Base-by-base conservation (phyloP, 1,140 invertebrate genomes). In the Cyclargus thomasi region DNA sequence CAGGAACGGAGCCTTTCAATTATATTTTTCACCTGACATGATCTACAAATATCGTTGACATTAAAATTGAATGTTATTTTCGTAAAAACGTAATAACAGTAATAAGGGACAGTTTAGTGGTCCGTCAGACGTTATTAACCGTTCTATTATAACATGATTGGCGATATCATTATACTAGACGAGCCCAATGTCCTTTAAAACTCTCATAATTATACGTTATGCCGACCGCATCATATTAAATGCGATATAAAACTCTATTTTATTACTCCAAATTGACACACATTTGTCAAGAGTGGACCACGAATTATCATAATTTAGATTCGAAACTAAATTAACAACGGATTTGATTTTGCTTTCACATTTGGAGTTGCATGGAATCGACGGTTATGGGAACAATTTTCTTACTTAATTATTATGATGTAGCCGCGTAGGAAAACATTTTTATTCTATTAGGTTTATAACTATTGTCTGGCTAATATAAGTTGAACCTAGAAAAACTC, bases 191-290 rank as follows among this genome's bases (percentile, higher is more conserved):
- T 72, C 71, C 69, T 72, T 74, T 70, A 70, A 62, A 73, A 72
- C 62, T 79, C 78, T 77, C 59, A 72, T 89, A 89, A 89, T 89
- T 78, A 86, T 70, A 86, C 63, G 77, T 78, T 82, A 67, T 63
- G 57, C 62, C 74, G 75, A 84, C 85, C 82, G 82, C 81, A 85
- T 90, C 82, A 80, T 80, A 80, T 75, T 88, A 86, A 90, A 90
- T 88, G 85, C 76, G 81, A 83, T 80, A 81, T 87, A 83, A 89
- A 88, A 88, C 81, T 81, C 79, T 85, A 83, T 87, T 88, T 90
- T 90, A 88, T 88, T 88, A 79, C 83, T 73, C 78, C 67, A 81
- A 90, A 90, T 90, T 88, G 84, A 81, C 84, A 87, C 80, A 83
- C 85, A 87, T 88, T 89, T 85, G 87, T 83, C 82, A 85, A 85